These are phyloP conservation scores for Meteorus colon DNA, from an alignment of 2,888 invertebrate genomes.

Conservation along the genomic window DNA sequence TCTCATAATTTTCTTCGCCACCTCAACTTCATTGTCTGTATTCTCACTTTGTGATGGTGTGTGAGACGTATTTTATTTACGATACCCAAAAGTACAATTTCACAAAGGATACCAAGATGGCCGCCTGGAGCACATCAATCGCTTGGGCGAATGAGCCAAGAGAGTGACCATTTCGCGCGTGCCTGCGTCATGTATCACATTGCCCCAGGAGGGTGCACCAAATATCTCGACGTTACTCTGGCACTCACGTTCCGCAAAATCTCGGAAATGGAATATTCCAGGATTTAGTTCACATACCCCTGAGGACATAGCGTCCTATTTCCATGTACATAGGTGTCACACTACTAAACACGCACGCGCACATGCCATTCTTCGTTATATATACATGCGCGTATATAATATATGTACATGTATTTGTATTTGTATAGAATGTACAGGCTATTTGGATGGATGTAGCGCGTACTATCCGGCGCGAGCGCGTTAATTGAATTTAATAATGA, in stretches of 20 bases:
- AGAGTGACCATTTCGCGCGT: constrained; percentile 36
- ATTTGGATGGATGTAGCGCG: not conserved
- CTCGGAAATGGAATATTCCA: constrained; percentile 32
- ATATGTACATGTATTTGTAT: not conserved
- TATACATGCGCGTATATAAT: not conserved
- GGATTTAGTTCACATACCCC: constrained; percentile 20
- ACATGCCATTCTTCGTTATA: not conserved
- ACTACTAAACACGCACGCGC: constrained; percentile 15
- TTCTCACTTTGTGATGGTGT: too few relatives aligned
- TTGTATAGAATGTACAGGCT: not conserved
- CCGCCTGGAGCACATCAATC: constrained; percentile 42
- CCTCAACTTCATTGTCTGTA: not conserved
- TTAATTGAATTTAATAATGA: constrained; percentile 1
- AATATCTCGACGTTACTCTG: constrained; percentile 20
- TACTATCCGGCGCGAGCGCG: not conserved
- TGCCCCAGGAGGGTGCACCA: constrained; percentile 12
- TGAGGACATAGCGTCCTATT: constrained; percentile 26
- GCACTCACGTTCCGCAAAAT: constrained; percentile 35
- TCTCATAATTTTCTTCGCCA: constrained; percentile 32
- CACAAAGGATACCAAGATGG: constrained; percentile 49
- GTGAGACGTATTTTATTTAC: constrained; percentile 43
- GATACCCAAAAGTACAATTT: constrained; percentile 47
- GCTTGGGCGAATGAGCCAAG: constrained; percentile 25
- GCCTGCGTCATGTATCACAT: constrained; percentile 17
- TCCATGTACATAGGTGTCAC: constrained; percentile 12